phyloP scores from a whole-genome alignment of 2,113 vertebrate genomes.

The Cavia porcellus region DNA sequence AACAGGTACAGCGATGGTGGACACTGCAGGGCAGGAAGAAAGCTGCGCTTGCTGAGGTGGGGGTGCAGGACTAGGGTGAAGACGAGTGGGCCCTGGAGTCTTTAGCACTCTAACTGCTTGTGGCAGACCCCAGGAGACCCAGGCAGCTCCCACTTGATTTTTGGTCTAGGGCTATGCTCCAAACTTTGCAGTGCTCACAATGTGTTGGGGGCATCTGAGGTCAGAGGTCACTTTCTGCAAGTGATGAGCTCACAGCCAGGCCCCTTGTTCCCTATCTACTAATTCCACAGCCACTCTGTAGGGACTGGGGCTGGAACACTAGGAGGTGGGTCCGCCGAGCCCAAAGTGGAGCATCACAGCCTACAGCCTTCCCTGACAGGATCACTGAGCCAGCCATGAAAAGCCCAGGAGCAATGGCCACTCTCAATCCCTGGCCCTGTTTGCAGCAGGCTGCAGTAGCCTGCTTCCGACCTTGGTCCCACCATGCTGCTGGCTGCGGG shows the following conservation, averaged over 20 bases:
- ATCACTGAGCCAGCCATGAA: not conserved
- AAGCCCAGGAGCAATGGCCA: not conserved
- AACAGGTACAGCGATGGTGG: not conserved
- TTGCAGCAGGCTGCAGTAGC: not conserved
- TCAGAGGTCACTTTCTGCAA: not conserved
- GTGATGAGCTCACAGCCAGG: not conserved
- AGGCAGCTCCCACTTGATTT: not conserved
- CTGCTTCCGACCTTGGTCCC: not conserved
- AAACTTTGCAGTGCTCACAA: too few species aligned
- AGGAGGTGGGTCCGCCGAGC: not conserved
- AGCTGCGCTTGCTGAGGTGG: not conserved
- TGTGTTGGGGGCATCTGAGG: not conserved
- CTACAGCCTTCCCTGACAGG: not conserved
- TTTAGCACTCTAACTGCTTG: not conserved
- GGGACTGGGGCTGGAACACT: not conserved
- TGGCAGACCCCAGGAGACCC: not conserved
- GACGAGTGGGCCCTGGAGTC: not conserved
- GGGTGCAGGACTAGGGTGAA: not conserved
- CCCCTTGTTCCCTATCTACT: not conserved
- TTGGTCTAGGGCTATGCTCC: not conserved
- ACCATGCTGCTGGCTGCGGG: rapidly evolving
- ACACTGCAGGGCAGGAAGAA: not conserved
- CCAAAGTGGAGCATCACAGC: not conserved
- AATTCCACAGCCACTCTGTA: not conserved
- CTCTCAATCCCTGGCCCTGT: not conserved